phyloP scores from a whole-genome alignment of 1,140 invertebrate genomes.

The Polyergus mexicanus region DNA sequence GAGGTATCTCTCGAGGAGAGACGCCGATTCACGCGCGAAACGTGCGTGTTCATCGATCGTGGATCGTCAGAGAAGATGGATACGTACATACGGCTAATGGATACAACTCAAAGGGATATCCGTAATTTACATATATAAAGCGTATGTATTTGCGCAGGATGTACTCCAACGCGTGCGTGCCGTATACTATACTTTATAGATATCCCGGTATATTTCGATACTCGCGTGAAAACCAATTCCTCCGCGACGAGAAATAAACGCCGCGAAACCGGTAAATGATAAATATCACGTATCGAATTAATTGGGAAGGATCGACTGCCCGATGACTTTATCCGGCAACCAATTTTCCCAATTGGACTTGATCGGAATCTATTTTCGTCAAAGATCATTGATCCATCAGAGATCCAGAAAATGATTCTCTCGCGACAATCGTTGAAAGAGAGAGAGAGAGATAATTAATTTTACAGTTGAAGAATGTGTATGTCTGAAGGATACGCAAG shows the following conservation, averaged over 20 bases:
- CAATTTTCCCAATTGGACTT: slow-evolving; percentile 77
- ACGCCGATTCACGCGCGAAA: slow-evolving; percentile 35
- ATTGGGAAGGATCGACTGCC: slow-evolving; percentile 30
- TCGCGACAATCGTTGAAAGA: slow-evolving; percentile 14
- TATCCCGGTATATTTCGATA: slow-evolving; percentile 1
- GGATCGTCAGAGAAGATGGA: slow-evolving; percentile 22
- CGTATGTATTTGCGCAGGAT: slow-evolving; percentile 26
- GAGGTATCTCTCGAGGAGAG: not conserved
- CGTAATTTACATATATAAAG: slow-evolving; percentile 18
- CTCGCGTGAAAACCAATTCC: not conserved
- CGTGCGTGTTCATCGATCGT: slow-evolving; percentile 34
- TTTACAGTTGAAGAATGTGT: slow-evolving; percentile 13
- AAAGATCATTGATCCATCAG: slow-evolving; percentile 44
- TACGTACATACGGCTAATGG: slow-evolving; percentile 37
- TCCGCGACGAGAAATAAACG: not conserved
- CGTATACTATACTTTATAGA: not conserved
- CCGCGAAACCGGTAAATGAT: not conserved
- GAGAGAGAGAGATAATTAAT: slow-evolving; percentile 38
- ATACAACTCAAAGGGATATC: slow-evolving; percentile 8
- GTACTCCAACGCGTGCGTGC: not conserved
- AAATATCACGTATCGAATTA: slow-evolving; percentile 57
- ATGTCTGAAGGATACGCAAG: slow-evolving; percentile 10
- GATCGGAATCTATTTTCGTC: not conserved
- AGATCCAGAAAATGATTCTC: not conserved
- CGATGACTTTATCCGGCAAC: slow-evolving; percentile 2